Conservation (phyloP, 2,888 invertebrate genomes). For the Caenorhabditis sulstoni region DNA sequence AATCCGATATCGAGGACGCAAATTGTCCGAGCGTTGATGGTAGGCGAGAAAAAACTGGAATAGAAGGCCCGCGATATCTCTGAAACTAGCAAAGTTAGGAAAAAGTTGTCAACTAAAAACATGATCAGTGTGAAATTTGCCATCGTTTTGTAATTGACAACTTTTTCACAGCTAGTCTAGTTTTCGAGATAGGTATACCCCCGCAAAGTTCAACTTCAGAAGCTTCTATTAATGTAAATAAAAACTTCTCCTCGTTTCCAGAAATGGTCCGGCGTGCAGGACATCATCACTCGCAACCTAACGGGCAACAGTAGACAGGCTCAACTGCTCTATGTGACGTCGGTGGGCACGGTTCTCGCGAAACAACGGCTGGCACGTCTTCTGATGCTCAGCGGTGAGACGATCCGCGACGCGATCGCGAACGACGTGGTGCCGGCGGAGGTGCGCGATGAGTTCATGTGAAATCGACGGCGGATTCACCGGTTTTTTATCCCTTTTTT, state of each 20-base stretch:
- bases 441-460: conserved; percentile 59
- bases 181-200: too few species aligned
- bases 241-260: conserved; percentile 38
- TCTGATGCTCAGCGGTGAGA: conserved; percentile 54
- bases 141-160: neutral
- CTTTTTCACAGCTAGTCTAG: too few species aligned
- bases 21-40: conserved; percentile 57
- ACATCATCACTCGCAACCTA: conserved; percentile 55
- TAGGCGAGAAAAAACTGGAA: conserved; percentile 9
- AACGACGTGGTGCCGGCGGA: conserved; percentile 50
- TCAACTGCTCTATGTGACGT: conserved; percentile 53
- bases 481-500: neutral
- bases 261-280: conserved; percentile 62
- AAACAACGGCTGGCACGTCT: conserved; percentile 59
- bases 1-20: conserved; percentile 29
- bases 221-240: too few species aligned
- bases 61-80: too few species aligned
- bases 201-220: too few species aligned
- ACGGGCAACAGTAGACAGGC: neutral
- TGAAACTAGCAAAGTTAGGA: too few species aligned
- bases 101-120: too few species aligned
- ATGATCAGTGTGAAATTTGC: too few species aligned
- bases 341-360: conserved; percentile 60
- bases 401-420: conserved; percentile 55
- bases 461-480: too few species aligned